phyloP scores from a whole-genome alignment of 2,888 invertebrate genomes.

The Branchellion lobata region DNA sequence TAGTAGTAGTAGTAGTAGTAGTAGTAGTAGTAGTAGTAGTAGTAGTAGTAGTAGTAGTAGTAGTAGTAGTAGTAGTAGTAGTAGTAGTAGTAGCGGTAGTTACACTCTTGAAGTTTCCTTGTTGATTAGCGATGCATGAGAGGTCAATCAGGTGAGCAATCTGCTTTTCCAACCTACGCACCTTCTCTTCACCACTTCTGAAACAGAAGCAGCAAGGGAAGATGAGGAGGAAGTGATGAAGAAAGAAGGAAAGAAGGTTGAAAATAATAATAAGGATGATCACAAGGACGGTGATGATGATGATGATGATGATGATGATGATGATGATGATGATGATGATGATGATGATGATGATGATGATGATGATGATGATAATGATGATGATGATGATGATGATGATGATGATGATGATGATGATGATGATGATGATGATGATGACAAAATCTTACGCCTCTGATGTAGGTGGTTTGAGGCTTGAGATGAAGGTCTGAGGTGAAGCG shows the following conservation, averaged over 20 bases:
- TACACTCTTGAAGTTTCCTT: constrained; percentile 68
- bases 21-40: constrained; percentile 39
- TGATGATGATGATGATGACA: constrained; percentile 48
- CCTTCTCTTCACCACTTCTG: constrained; percentile 83
- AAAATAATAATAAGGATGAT: background rate
- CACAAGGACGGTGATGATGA: constrained; percentile 11
- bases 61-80: constrained; percentile 39
- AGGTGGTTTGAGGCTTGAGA: background rate
- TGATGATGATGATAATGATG: constrained; percentile 28
- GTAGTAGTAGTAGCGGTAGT: background rate
- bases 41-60: constrained; percentile 38
- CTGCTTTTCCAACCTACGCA: constrained; percentile 81
- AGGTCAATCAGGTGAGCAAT: constrained; percentile 87
- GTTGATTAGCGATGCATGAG: constrained; percentile 74
- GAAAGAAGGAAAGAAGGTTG: too few relatives aligned
- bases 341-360: background rate
- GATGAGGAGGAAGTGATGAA: too few relatives aligned
- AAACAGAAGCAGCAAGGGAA: constrained; percentile 23
- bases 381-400: constrained; percentile 14
- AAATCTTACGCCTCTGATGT: background rate
- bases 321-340: constrained; percentile 21
- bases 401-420: constrained; percentile 49
- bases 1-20: constrained; percentile 40
- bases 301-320: constrained; percentile 5
- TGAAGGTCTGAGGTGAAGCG: background rate